Evolutionary conservation across 2,113 vertebrate genomes (phyloP), one percentile per base, ranked within the genome.

Genomic region (Ammospiza nelsoni): DNA sequence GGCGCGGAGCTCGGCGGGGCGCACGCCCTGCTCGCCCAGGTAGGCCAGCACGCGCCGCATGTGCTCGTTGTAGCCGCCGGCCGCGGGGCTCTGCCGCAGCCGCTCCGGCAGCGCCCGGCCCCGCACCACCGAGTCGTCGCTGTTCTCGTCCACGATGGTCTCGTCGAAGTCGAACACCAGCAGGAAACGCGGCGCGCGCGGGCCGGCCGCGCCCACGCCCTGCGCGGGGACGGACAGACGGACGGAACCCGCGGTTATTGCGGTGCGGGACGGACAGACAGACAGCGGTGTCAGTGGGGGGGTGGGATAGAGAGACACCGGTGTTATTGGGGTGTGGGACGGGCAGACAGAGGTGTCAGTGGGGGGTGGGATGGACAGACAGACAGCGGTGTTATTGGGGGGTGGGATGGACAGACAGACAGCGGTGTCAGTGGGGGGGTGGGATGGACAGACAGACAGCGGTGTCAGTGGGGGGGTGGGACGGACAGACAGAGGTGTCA

Each of bases 141-240:
- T 99, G 98, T 99, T 99, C 88, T 99, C 99, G 1, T 99, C 98
- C 96, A 99, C 97, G 77, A 99, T 98, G 37, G 99, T 99, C 98
- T 99, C 99, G 2, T 99, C 99, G 2, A 99, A 99, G 96, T 99
- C 99, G 2, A 99, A 99, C 95, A 99, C 97, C 61, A 99, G 98
- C 81, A 99, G 98, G 97, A 98, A 99, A 27, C 96, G 98, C 33
- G 98, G 98, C 8, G 98, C 89, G 7, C 95, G 88, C 58, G 97
- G 77, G 59, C 95, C 97, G 17, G 98, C 98, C 98, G 98, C 98
- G 52, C 95, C 96, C 88, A 89, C 96, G 80, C 97, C 98, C 98
- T 98, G 98, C 49, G 3, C 12, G 52, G 77, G 77, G 28, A 43
- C n/a, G 6, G 33, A 58, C 57, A 12, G 41, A 22, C 21, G 5